These are phyloP conservation scores for Acrobasis suavella DNA, from an alignment of 2,888 invertebrate species.

Conservation along the genomic window DNA sequence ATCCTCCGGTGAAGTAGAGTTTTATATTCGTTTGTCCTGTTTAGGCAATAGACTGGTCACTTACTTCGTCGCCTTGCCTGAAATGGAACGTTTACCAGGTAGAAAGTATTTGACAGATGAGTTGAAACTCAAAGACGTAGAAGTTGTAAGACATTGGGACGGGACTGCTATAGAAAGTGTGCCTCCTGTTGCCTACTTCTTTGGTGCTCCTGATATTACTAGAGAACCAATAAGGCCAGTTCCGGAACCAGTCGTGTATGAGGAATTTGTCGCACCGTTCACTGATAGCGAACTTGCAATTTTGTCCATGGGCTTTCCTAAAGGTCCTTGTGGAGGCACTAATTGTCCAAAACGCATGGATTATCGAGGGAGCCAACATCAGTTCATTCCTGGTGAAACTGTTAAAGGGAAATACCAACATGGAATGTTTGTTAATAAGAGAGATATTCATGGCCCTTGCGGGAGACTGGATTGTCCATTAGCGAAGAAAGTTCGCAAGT, in stretches of 20 bases:
- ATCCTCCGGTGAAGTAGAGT: conserved; percentile 69
- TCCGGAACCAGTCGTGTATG: conserved; percentile 55
- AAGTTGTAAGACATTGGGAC: conserved; percentile 75
- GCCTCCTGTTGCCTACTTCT: conserved; percentile 71
- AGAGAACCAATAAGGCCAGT: conserved; percentile 62
- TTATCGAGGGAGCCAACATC: conserved; percentile 71
- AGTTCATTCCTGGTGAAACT: conserved; percentile 68
- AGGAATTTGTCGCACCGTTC: conserved; percentile 70
- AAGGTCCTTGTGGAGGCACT: conserved; percentile 76
- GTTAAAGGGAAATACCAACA: conserved; percentile 69
- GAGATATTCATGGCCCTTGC: conserved; percentile 75
- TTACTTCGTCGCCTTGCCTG: conserved; percentile 67
- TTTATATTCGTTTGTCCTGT: conserved; percentile 65
- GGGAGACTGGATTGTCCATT: conserved; percentile 74
- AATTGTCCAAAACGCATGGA: conserved; percentile 75
- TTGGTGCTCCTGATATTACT: conserved; percentile 70
- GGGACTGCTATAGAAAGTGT: conserved; percentile 67
- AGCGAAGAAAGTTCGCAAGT: conserved; percentile 67
- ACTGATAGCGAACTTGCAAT: conserved; percentile 68
- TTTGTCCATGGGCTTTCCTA: conserved; percentile 76
- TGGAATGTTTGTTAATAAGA: conserved; percentile 71
- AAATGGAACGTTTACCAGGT: conserved; percentile 74
- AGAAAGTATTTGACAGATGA: conserved; percentile 70
- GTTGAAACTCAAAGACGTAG: conserved; percentile 68
- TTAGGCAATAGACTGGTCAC: conserved; percentile 68